Evolutionary conservation across 2,888 invertebrate genomes (phyloP), one percentile per base, ranked within the genome.

Genomic region (Sinhomidia bicolor): DNA sequence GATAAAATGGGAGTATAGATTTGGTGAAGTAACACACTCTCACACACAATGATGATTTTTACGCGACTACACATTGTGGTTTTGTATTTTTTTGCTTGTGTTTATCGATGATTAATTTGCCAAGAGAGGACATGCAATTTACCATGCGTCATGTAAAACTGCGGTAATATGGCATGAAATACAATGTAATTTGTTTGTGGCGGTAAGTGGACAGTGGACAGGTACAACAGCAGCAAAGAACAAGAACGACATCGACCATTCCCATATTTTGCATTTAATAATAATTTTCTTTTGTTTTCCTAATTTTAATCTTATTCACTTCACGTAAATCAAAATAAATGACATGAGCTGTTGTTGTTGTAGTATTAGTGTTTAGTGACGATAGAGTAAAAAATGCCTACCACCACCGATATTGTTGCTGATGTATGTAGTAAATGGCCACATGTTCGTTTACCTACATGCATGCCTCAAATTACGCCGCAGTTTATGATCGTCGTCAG

Each of bases 261-360:
- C 57, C 32, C 36, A 60, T 79, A 79, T 60, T 57, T 79, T 26
- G 36, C 29, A 51, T 36, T 57, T 32, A 57, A 36, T 32, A 57
- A 36, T 36, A 7, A 47, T 32, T 51, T 54, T 23, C 57, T 57
- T 60, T 57, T 79, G 60, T 60, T 79, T 41, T 23, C 36, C 36
- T 79, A 79, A 79, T 79, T 79, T 81, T 65, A 44, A 47, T 81
- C 51, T n/a, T 23, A 85, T 47, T 60, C 85, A 62, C 47, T n/a
- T 60, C 78, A 85, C 85, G 85, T 85, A 85, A 85, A 85, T 85
- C 85, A 62, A 76, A 78, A 57, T 85, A 62, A 85, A 85, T 85
- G 76, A 62, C 85, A 85, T 41, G n/a, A 36, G 36, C n/a, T n/a
- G n/a, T n/a, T n/a, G n/a, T n/a, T n/a, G n/a, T n/a, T n/a, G n/a